Base-by-base conservation (phyloP, 2,888 invertebrate genomes). In the Lasioglossum zephyrum region DNA sequence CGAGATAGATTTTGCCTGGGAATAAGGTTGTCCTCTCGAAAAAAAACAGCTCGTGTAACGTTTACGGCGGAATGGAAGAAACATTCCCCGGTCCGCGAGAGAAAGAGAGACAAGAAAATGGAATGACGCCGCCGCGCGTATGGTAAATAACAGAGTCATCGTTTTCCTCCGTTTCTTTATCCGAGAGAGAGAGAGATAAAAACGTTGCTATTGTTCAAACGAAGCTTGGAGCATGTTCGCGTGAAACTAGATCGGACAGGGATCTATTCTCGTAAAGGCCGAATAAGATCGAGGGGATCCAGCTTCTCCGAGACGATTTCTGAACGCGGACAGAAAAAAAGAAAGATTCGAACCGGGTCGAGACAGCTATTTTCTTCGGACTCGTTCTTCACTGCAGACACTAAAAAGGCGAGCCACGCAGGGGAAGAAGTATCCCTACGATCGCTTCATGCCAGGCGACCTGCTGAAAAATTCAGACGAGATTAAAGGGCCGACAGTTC, bases 1-100 rank as follows among this genome's bases (percentile, higher is more conserved):
- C 70, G 77, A 78, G 84, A 78, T 83, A 78, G 84, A 83, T 84
- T 84, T 74, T 75, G 77, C 70, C 39, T 16, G 41, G 60, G 78
- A 83, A 75, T 75, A 63, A 83, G 69, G 49, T 77, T 82, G 84
- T 53, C 74, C 75, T 75, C 78, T 78, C 84, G n/a, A 70, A 70
- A 70, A 70, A 72, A 47, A 84, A 66, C 31, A 31, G 78, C 69
- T 53, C 53, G 70, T 4, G 77, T 9, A 22, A 53, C 84, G 70
- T 75, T 84, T 78, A 78, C 60, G 4, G 22, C 11, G 26, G 44
- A 76, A 39, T 31, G 31, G 39, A 66, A 49, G 16, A 36, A 74
- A 80, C 53, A 47, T 57, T 66, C 63, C 9, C 4, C 57, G n/a
- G 4, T n/a, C n/a, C 36, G 6, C 44, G 44, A n/a, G 4, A 57